Conservation (phyloP, 1,140 invertebrate species). For the Heliconius melpomene region DNA sequence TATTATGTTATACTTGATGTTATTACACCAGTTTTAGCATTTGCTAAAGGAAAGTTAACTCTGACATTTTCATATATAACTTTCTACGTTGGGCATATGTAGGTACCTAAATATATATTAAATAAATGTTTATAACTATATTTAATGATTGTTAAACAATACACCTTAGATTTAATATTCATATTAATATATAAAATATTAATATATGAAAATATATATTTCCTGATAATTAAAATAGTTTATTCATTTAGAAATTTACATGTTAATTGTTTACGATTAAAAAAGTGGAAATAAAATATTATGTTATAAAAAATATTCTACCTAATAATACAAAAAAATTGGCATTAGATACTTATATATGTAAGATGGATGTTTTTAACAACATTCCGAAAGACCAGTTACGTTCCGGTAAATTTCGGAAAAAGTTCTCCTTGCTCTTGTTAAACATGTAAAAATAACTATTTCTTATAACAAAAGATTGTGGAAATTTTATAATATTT, state of each 20-base stretch:
- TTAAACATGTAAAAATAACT: too few relatives aligned
- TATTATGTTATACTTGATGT: neutral
- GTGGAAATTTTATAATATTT: neutral
- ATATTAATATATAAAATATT: neutral
- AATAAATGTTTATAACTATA: too few relatives aligned
- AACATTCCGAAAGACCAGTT: neutral
- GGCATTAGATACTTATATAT: neutral
- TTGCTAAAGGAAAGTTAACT: neutral
- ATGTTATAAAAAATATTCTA: too few relatives aligned
- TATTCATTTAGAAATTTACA: neutral
- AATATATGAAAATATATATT: neutral
- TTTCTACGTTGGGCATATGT: neutral
- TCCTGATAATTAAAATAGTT: neutral
- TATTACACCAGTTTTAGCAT: neutral
- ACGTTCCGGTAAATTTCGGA: constrained; percentile 9
- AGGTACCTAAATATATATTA: neutral
- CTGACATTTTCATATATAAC: neutral
- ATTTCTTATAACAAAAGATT: neutral
- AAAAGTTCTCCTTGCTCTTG: neutral
- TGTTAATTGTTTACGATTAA: neutral
- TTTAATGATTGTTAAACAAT: too few relatives aligned
- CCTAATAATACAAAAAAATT: too few relatives aligned
- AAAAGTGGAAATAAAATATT: too few relatives aligned
- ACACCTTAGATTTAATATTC: too few relatives aligned
- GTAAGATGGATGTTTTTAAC: neutral